phyloP scores from a whole-genome alignment of 2,113 vertebrate genomes.

The Cyprinodon tularosa region DNA sequence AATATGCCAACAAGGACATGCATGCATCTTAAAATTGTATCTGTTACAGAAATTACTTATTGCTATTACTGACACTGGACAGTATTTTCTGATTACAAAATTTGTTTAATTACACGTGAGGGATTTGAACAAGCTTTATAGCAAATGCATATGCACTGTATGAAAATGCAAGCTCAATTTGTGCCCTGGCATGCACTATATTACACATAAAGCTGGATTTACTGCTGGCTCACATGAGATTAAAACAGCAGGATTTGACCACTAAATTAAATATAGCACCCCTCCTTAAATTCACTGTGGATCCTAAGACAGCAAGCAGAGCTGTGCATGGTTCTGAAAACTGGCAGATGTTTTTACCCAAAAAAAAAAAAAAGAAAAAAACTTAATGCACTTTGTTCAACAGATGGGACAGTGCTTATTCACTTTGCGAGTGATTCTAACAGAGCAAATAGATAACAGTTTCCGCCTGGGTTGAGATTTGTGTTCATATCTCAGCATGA shows the following conservation, averaged over 20 bases:
- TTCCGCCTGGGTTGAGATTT: constrained; percentile 14
- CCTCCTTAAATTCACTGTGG: background rate
- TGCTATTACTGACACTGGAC: constrained; percentile 18
- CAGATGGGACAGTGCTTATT: constrained; percentile 43
- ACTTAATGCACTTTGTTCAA: constrained; percentile 9
- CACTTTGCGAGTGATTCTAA: constrained; percentile 17
- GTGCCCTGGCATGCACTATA: constrained; percentile 25
- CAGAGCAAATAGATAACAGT: constrained; percentile 26
- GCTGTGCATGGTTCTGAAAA: background rate
- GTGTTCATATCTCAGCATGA: constrained; percentile 42
- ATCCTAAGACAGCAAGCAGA: constrained; percentile 3
- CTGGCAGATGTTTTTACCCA: background rate
- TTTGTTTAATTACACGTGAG: constrained; percentile 38
- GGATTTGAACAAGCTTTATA: background rate
- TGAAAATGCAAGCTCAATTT: constrained; percentile 25
- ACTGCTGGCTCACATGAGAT: constrained; percentile 55
- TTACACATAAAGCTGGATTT: constrained; percentile 56
- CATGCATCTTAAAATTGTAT: no score
- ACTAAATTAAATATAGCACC: constrained; percentile 31
- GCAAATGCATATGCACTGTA: background rate
- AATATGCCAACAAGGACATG: background rate
- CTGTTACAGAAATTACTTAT: background rate
- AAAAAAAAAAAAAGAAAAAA: constrained; percentile 40
- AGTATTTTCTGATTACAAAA: constrained; percentile 31
- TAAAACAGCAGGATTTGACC: constrained; percentile 40